These are phyloP conservation scores for Oreamnos americanus DNA, from an alignment of 2,113 vertebrate species.

Conservation along the genomic window DNA sequence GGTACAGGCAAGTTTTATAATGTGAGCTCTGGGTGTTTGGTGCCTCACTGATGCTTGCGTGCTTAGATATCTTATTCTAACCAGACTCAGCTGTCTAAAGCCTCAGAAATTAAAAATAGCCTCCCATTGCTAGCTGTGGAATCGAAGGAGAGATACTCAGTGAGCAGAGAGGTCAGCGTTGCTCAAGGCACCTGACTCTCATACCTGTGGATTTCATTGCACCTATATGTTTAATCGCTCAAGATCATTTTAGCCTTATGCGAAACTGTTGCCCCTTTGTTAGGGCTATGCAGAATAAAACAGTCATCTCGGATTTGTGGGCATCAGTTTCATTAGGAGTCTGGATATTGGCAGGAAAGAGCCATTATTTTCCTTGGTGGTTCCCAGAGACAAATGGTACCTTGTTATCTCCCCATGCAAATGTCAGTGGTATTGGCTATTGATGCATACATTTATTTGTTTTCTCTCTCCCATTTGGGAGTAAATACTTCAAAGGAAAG, in stretches of 20 bases:
- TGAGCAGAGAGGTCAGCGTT: neutral
- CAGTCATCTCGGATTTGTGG: neutral
- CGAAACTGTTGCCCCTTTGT: neutral
- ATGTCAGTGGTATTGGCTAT: neutral
- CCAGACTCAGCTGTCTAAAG: constrained; percentile 49
- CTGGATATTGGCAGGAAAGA: constrained; percentile 19
- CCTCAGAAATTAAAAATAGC: constrained; percentile 60
- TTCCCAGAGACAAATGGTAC: constrained; percentile 33
- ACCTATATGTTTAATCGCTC: neutral
- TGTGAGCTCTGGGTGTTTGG: neutral
- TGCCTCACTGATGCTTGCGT: neutral
- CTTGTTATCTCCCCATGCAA: neutral
- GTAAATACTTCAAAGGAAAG: constrained; percentile 14
- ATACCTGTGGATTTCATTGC: neutral
- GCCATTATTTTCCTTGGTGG: neutral
- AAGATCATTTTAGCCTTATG: neutral
- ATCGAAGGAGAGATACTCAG: neutral
- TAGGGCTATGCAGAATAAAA: neutral
- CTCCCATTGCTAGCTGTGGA: neutral
- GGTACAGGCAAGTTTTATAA: neutral
- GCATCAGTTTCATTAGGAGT: neutral
- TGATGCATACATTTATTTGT: neutral
- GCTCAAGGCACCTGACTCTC: neutral
- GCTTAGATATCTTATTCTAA: constrained; percentile 45
- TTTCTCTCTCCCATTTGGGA: neutral